phyloP scores from a whole-genome alignment of 1,140 invertebrate species.

The Drosophila kikkawai region DNA sequence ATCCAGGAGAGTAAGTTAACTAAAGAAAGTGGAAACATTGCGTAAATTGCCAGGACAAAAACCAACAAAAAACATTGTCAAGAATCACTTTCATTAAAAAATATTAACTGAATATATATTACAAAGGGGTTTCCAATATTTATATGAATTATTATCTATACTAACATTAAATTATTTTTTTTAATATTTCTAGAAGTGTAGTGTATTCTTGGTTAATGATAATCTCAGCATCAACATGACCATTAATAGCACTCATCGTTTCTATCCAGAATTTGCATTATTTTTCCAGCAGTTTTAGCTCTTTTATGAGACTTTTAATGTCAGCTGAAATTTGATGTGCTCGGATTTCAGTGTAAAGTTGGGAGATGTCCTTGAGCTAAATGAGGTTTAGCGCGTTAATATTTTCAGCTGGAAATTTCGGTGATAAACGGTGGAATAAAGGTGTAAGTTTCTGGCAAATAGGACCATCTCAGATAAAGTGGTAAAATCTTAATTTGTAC shows the following conservation, averaged over 20 bases:
- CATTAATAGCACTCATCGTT: constrained; percentile 10
- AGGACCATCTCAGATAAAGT: neutral
- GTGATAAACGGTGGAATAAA: neutral
- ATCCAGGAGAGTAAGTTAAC: too few relatives aligned
- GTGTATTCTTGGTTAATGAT: constrained; percentile 55
- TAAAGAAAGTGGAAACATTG: neutral
- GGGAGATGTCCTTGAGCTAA: constrained; percentile 56
- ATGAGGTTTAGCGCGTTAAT: constrained; percentile 17
- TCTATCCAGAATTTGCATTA: constrained; percentile 49
- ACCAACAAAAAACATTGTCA: neutral
- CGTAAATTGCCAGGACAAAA: neutral
- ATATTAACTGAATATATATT: too few relatives aligned
- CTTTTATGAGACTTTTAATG: constrained; percentile 71
- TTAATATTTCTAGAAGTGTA: neutral
- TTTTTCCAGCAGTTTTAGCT: constrained; percentile 27
- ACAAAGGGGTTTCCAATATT: too few relatives aligned
- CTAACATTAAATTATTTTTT: too few relatives aligned
- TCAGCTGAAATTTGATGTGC: constrained; percentile 67
- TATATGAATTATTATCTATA: too few relatives aligned
- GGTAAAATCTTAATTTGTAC: neutral
- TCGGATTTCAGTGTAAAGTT: constrained; percentile 37
- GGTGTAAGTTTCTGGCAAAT: neutral
- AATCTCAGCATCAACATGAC: constrained; percentile 42
- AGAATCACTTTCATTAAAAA: neutral
- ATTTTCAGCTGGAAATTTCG: neutral